These are phyloP conservation scores for Crenuchus spilurus DNA, from an alignment of 2,797 vertebrate genomes.

Conservation along the genomic window DNA sequence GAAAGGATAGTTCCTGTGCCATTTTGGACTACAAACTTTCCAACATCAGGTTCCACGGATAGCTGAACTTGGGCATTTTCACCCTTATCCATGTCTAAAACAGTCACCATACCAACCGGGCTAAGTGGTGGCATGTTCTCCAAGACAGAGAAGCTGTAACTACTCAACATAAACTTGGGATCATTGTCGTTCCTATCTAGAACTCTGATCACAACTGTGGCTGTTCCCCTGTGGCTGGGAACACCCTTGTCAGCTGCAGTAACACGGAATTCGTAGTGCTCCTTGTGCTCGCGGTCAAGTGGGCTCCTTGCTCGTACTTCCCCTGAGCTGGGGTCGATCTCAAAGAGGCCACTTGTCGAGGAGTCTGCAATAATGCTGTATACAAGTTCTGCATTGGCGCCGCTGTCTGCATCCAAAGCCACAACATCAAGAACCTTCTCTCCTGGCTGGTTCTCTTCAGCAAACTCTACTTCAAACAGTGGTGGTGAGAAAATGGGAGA, in stretches of 20 bases:
- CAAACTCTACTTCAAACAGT: slow-evolving; percentile 91
- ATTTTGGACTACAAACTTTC: slow-evolving; percentile 97
- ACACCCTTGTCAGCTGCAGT: slow-evolving; percentile 93
- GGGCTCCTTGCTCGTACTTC: slow-evolving; percentile 91
- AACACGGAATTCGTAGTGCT: slow-evolving; percentile 92
- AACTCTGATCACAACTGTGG: slow-evolving; percentile 91
- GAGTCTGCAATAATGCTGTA: slow-evolving; percentile 90
- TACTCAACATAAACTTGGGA: slow-evolving; percentile 97
- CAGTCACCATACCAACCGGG: slow-evolving; percentile 98
- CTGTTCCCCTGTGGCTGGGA: slow-evolving; percentile 92
- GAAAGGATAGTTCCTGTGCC: slow-evolving; percentile 97
- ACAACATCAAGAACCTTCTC: slow-evolving; percentile 91
- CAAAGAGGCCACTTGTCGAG: slow-evolving; percentile 89
- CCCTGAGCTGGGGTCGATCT: slow-evolving; percentile 90
- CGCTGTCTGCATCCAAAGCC: slow-evolving; percentile 92
- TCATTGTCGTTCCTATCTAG: slow-evolving; percentile 98
- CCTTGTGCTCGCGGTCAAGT: slow-evolving; percentile 92
- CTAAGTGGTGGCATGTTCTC: slow-evolving; percentile 98
- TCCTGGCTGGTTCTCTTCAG: slow-evolving; percentile 91
- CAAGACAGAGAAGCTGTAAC: slow-evolving; percentile 98
- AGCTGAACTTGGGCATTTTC: slow-evolving; percentile 92
- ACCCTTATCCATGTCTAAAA: slow-evolving; percentile 94
- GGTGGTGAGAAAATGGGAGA: slow-evolving; percentile 93
- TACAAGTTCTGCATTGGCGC: slow-evolving; percentile 91
- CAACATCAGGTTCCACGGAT: slow-evolving; percentile 93